These are phyloP conservation scores for Mya arenaria DNA, from an alignment of 1,140 invertebrate genomes.

Conservation along the genomic window DNA sequence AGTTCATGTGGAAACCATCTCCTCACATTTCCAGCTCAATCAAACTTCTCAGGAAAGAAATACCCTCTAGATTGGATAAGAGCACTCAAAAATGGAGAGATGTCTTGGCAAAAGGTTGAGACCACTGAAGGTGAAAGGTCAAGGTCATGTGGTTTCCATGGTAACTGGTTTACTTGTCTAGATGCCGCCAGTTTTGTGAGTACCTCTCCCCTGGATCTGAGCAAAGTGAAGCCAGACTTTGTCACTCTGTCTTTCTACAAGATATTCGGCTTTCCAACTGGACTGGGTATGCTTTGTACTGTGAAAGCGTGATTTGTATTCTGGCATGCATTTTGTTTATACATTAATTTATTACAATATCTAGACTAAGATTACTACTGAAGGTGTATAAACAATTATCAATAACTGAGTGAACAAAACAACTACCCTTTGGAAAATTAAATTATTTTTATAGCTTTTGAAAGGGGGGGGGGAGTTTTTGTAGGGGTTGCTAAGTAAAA, in stretches of 20 bases:
- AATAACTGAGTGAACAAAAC: too few species aligned
- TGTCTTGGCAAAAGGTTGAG: slow-evolving; percentile 77
- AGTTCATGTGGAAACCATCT: slow-evolving; percentile 82
- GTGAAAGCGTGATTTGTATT: too few species aligned
- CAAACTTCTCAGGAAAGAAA: slow-evolving; percentile 96
- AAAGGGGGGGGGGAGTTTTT: too few species aligned
- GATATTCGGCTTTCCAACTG: slow-evolving; percentile 98
- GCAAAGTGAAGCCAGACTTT: slow-evolving; percentile 90
- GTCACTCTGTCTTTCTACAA: slow-evolving; percentile 97
- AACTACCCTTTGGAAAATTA: too few species aligned
- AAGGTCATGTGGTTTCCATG: slow-evolving; percentile 51
- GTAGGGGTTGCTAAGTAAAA: too few species aligned
- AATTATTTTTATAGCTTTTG: too few species aligned
- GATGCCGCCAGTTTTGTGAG: slow-evolving; percentile 93
- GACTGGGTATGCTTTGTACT: slow-evolving; percentile 82
- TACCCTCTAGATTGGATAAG: slow-evolving; percentile 90
- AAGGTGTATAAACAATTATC: too few species aligned
- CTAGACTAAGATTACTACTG: too few species aligned
- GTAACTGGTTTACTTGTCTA: slow-evolving; percentile 89
- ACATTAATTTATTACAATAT: too few species aligned
- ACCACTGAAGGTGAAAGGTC: background rate
- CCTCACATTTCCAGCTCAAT: slow-evolving; percentile 94
- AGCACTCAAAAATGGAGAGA: slow-evolving; percentile 84
- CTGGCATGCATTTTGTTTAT: too few species aligned
- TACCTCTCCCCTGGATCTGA: slow-evolving; percentile 91